phyloP scores from a whole-genome alignment of 1,140 invertebrate species.

The Ceratitis capitata region DNA sequence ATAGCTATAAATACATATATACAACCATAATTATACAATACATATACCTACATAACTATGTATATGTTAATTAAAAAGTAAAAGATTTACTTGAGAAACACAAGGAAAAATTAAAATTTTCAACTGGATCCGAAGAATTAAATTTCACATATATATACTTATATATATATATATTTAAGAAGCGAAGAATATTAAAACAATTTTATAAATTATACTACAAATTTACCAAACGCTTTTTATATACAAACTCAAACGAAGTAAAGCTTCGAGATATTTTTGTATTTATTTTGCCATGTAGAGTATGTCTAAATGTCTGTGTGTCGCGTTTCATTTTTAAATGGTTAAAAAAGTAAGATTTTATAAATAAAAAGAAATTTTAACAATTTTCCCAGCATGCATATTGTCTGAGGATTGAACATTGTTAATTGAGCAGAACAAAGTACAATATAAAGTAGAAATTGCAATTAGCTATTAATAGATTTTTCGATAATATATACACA shows the following conservation, averaged over 20 bases:
- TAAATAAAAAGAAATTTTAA: neutral
- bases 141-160: too few species aligned
- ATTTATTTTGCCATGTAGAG: slow-evolving; percentile 55
- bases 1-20: neutral
- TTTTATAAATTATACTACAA: too few species aligned
- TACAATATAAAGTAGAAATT: slow-evolving; percentile 42
- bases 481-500: slow-evolving; percentile 20
- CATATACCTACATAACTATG: neutral
- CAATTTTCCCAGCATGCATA: neutral
- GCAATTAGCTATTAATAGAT: neutral
- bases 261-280: slow-evolving; percentile 55
- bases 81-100: neutral
- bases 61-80: neutral
- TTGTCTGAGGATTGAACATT: neutral
- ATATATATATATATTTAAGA: too few species aligned
- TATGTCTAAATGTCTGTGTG: slow-evolving; percentile 50
- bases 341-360: neutral
- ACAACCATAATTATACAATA: too few species aligned
- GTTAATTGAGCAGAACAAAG: slow-evolving; percentile 42
- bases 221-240: neutral
- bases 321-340: slow-evolving; percentile 53
- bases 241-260: neutral
- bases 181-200: too few species aligned
- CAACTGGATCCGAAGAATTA: too few species aligned
- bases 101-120: neutral